Evolutionary conservation across 2,888 invertebrate species (phyloP).

Genomic region (Pyrocoelia pectoralis): DNA sequence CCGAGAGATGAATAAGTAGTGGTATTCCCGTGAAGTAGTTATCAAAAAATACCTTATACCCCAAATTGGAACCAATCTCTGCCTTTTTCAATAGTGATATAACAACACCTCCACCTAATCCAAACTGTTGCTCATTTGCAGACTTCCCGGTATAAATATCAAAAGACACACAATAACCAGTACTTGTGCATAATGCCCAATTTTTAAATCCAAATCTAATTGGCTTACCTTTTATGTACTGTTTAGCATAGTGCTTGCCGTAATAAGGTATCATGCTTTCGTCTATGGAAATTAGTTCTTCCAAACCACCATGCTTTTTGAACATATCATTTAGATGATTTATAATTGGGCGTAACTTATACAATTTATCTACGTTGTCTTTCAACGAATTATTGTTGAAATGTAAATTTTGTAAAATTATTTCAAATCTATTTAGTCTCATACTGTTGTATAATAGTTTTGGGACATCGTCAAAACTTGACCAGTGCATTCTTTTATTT

Average conservation of each 20-base stretch:
- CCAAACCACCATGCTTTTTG: constrained; percentile 27
- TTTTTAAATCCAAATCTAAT: constrained; percentile 44
- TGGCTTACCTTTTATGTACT: constrained; percentile 42
- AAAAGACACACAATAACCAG: constrained; percentile 39
- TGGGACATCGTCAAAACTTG: constrained; percentile 30
- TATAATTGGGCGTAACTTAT: constrained; percentile 35
- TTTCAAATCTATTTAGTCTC: constrained; percentile 35
- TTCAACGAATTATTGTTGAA: constrained; percentile 26
- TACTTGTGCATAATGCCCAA: constrained; percentile 40
- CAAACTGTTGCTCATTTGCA: constrained; percentile 31
- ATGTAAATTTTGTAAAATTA: constrained; percentile 31
- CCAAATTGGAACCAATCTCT: constrained; percentile 27
- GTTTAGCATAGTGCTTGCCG: constrained; percentile 41
- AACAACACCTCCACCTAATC: constrained; percentile 38
- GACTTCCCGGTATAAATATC: constrained; percentile 43
- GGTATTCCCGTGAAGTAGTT: neutral
- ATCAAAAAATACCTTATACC: neutral
- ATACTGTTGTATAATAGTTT: constrained; percentile 32
- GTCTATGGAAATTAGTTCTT: constrained; percentile 38
- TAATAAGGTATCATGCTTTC: constrained; percentile 43
- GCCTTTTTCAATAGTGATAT: constrained; percentile 27
- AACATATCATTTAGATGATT: constrained; percentile 27
- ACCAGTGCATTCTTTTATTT: constrained; percentile 31
- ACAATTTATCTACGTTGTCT: constrained; percentile 31
- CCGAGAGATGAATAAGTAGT: too few species aligned